phyloP scores from a whole-genome alignment of 2,888 invertebrate species.

The Dolomedes plantarius region DNA sequence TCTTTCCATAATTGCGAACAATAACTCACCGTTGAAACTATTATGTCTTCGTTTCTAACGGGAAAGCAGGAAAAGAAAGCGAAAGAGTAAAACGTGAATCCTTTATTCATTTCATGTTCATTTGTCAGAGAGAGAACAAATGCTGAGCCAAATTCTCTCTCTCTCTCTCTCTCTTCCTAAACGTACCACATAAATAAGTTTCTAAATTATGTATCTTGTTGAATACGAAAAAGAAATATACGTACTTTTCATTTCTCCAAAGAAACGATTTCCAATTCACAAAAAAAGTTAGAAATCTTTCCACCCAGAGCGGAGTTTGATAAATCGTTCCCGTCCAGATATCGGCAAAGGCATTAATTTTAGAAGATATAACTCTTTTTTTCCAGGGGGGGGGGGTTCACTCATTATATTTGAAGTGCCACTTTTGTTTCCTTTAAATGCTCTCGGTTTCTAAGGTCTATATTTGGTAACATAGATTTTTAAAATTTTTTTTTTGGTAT shows the following conservation, averaged over 20 bases:
- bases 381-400: neutral
- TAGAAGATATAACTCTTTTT: neutral
- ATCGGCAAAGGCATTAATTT: slow-evolving; percentile 14
- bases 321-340: neutral
- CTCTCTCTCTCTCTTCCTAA: neutral
- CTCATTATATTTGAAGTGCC: neutral
- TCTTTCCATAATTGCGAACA: no score
- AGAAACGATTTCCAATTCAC: neutral
- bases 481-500: no score
- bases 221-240: neutral
- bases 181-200: neutral
- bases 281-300: neutral
- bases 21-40: no score
- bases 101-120: no score
- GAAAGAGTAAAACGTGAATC: no score
- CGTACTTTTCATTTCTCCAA: neutral
- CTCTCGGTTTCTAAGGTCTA: neutral
- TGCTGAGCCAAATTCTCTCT: no score
- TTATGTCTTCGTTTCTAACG: no score
- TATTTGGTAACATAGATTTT: no score
- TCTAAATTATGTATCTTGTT: neutral
- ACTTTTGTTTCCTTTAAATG: neutral
- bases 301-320: neutral
- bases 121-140: no score
- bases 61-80: no score